A percentile compares a stretch with the other conserved stretches of the same genome.
phyloP scores from a whole-genome alignment of 1,140 invertebrate species.

The Drosophila melanogaster region Release_6_plus_ISO1_MT NT_037436.4:18642501-18643000 shows the following conservation, averaged over 20 bases:
- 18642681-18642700: neutral
- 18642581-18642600: too few species aligned
- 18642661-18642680: conserved; percentile 2
- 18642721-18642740: conserved; percentile 10
- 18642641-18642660: too few species aligned
- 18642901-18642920: conserved; percentile 36
- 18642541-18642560: too few species aligned
- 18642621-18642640: too few species aligned
- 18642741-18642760: conserved; percentile 21
- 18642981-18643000: neutral
- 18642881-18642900: conserved; percentile 19
- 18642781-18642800: conserved; percentile 9
- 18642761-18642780: conserved; percentile 24
- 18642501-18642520: too few species aligned
- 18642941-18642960: conserved; percentile 1
- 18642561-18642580: too few species aligned
- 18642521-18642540: too few species aligned
- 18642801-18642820: conserved; percentile 36
- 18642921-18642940: conserved; percentile 20
- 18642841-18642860: conserved; percentile 5
- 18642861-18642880: conserved; percentile 39
- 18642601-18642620: too few species aligned
- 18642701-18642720: conserved; percentile 13
- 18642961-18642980: conserved; percentile 4
- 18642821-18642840: conserved; percentile 20